These are phyloP conservation scores for Beris chalybata DNA, from an alignment of 2,888 invertebrate species.

Conservation along the genomic window DNA sequence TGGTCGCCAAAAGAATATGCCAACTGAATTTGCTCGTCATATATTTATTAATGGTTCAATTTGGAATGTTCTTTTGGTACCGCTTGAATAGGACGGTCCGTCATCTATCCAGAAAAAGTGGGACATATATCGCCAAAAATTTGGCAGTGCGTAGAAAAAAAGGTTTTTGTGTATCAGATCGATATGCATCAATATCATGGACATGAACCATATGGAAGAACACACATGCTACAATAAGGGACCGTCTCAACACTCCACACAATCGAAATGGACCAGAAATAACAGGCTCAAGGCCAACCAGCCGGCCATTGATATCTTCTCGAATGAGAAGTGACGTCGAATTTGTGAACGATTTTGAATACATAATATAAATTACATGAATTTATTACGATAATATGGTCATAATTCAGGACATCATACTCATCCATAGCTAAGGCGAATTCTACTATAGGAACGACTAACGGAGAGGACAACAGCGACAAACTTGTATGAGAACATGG, in stretches of 20 bases:
- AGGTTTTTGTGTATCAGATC: slow-evolving; percentile 7
- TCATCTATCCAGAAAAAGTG: background rate
- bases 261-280: too few relatives aligned
- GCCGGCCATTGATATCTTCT: slow-evolving; percentile 1
- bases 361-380: slow-evolving; percentile 33
- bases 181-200: slow-evolving; percentile 12
- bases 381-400: slow-evolving; percentile 35
- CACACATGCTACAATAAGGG: too few relatives aligned
- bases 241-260: too few relatives aligned
- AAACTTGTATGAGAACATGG: too few relatives aligned
- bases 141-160: background rate
- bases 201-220: background rate
- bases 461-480: too few relatives aligned
- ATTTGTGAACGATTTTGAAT: slow-evolving; percentile 28
- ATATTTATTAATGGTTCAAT: slow-evolving; percentile 23
- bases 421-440: background rate
- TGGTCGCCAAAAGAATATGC: background rate
- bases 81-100: background rate
- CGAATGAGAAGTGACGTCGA: background rate
- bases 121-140: background rate
- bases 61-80: background rate
- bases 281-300: too few relatives aligned
- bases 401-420: slow-evolving; percentile 33
- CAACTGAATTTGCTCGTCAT: slow-evolving; percentile 6
- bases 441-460: too few relatives aligned